Conservation (phyloP, 2,113 vertebrate genomes). For the Phalacrocorax aristotelis region DNA sequence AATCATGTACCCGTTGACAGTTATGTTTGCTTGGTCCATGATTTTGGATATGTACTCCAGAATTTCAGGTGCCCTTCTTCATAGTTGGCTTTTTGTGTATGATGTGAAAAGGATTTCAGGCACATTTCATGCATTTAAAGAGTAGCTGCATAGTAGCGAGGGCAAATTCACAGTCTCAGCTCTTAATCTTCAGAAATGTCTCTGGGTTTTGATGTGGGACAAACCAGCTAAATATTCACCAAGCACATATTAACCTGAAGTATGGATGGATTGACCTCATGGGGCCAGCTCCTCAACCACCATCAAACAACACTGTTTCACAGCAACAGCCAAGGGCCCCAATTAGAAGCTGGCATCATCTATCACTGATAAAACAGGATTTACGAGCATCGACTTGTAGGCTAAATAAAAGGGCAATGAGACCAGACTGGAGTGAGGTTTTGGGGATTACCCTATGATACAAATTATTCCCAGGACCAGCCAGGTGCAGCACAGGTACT, state of each 20-base stretch:
- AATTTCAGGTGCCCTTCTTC: neutral
- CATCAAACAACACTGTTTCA: neutral
- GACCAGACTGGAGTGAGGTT: neutral
- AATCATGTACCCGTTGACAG: neutral
- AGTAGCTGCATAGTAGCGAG: neutral
- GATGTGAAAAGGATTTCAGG: neutral
- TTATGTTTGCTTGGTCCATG: neutral
- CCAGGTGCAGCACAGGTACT: neutral
- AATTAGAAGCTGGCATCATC: neutral
- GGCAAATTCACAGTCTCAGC: neutral
- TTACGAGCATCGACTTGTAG: accelerated
- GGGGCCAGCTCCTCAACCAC: neutral
- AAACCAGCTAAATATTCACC: neutral
- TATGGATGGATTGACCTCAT: neutral
- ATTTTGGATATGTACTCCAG: neutral
- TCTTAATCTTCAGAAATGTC: neutral
- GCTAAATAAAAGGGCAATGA: neutral
- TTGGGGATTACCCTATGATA: neutral
- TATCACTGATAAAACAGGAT: neutral
- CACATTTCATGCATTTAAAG: neutral
- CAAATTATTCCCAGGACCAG: neutral
- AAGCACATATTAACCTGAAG: neutral
- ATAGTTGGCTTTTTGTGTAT: neutral
- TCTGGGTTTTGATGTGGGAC: neutral
- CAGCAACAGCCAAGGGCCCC: neutral